Percentiles rank a stretch among this genome's conserved stretches.
phyloP scores from a whole-genome alignment of 2,888 invertebrate genomes.

The Galerucella pusilla region DNA sequence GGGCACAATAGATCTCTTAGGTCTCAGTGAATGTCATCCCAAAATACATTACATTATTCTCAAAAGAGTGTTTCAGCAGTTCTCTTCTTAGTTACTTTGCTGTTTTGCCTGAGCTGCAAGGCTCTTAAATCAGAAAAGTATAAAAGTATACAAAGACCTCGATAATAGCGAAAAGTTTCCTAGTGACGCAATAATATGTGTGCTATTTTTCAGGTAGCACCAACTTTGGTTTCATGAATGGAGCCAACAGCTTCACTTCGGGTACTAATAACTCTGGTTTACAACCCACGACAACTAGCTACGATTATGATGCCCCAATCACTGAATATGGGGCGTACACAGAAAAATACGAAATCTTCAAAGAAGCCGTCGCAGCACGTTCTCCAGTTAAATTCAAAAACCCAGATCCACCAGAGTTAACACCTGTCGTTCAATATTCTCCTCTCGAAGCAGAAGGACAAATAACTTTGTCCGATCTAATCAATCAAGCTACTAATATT shows the following conservation, averaged over 20 bases:
- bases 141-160: no score
- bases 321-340: slow-evolving; percentile 91
- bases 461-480: slow-evolving; percentile 30
- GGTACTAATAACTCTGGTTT: slow-evolving; percentile 34
- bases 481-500: slow-evolving; percentile 24
- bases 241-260: slow-evolving; percentile 48
- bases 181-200: background rate
- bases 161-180: background rate
- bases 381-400: slow-evolving; percentile 38
- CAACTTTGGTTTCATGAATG: slow-evolving; percentile 77
- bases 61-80: no score
- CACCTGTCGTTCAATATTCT: slow-evolving; percentile 17
- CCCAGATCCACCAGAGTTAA: slow-evolving; percentile 24
- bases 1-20: no score
- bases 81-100: no score
- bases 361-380: slow-evolving; percentile 65
- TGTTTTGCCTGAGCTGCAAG: no score
- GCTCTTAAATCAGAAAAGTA: no score
- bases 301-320: slow-evolving; percentile 92
- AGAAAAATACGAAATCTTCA: slow-evolving; percentile 75
- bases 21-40: no score
- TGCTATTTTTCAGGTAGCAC: slow-evolving; percentile 75
- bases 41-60: no score
- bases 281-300: slow-evolving; percentile 60
- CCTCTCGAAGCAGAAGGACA: slow-evolving; percentile 27